A percentile compares a stretch with the other conserved stretches of the same genome.
These are phyloP conservation scores for Adelognathus sp. DNA, from an alignment of 2,888 invertebrate genomes.

Conservation along the genomic window DNA sequence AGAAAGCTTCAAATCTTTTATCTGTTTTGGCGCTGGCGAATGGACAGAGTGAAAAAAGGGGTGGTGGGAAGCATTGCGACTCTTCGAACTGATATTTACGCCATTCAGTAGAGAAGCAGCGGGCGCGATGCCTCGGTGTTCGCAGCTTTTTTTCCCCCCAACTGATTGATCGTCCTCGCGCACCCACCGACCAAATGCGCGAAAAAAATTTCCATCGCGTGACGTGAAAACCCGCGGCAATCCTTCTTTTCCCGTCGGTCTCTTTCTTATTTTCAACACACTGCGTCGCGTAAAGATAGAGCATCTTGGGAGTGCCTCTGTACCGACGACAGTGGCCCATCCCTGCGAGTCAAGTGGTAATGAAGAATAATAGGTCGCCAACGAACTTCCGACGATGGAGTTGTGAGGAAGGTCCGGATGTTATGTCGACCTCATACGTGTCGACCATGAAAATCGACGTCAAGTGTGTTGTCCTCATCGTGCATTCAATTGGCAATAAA, in stretches of 20 bases:
- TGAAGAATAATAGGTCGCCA: slow-evolving; percentile 2
- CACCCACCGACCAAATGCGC: background rate
- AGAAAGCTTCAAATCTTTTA: slow-evolving; percentile 8
- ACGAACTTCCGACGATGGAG: background rate
- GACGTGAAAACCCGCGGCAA: background rate
- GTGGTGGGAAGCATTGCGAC: slow-evolving; percentile 10
- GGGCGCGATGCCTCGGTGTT: slow-evolving; percentile 28
- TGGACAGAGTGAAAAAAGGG: slow-evolving; percentile 18
- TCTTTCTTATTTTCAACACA: background rate
- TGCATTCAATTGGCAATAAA: slow-evolving; percentile 1
- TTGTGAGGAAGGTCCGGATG: background rate
- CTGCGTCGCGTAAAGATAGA: background rate
- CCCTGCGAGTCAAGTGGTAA: background rate
- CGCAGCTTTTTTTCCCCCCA: slow-evolving; percentile 41
- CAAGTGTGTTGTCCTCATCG: background rate
- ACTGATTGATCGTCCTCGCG: slow-evolving; percentile 46
- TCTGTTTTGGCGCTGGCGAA: slow-evolving; percentile 6
- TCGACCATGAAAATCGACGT: background rate
- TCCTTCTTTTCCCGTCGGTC: background rate
- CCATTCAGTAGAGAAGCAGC: slow-evolving; percentile 52
- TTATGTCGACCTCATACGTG: background rate
- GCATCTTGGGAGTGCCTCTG: slow-evolving; percentile 7
- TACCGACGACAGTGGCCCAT: background rate
- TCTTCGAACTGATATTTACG: slow-evolving; percentile 41
- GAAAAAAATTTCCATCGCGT: slow-evolving; percentile 20